Evolutionary conservation across 1,140 invertebrate species (phyloP), one percentile per base, ranked within the genome.

Genomic region (Drosophila ironensis): DNA sequence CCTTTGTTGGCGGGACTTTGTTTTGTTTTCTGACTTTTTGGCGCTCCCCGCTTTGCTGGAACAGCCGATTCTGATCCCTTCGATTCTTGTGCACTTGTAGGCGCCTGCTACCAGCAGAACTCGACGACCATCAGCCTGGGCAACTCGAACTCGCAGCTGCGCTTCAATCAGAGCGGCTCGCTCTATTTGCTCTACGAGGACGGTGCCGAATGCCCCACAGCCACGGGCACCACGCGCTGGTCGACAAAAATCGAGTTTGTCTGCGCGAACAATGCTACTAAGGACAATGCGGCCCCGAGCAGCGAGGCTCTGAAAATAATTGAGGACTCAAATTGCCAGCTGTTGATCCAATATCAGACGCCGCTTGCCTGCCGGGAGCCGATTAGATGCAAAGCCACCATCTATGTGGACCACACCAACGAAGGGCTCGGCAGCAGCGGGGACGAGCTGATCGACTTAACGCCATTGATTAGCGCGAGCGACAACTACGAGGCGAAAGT

Each of bases 111-210:
- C 38, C 28, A 51, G 35, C 46, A 70, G 60, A 77, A 86, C 20
- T 59, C 53, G n/a, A 71, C 74, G 51, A 72, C 72, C 52, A 86
- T 57, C 27, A 90, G 90, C 19, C 72, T 90, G 48, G 92, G 92
- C n/a, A 88, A 74, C 52, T 84, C 74, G 33, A 92, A 91, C 50
- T 64, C 90, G 24, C 88, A 92, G 70, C 82, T 92, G 41, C 82
- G 89, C 47, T 91, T 91, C 90, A 87, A 90, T 64, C 84, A 91
- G 57, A 90, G 84, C 54, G 91, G 91, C 14, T 77, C 88, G 41
- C 90, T 91, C 7, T 92, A 92, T 81, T 87, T 92, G 45, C 91
- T 92, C 60, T 92, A 92, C 64, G 91, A 91, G 16, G 72, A 91
- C 54, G 92, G 92, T 12, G 81, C 87, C 46, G 24, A 74, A 30